Evolutionary conservation across 2,113 vertebrate species (phyloP).

Genomic region (Cottus gobio): DNA sequence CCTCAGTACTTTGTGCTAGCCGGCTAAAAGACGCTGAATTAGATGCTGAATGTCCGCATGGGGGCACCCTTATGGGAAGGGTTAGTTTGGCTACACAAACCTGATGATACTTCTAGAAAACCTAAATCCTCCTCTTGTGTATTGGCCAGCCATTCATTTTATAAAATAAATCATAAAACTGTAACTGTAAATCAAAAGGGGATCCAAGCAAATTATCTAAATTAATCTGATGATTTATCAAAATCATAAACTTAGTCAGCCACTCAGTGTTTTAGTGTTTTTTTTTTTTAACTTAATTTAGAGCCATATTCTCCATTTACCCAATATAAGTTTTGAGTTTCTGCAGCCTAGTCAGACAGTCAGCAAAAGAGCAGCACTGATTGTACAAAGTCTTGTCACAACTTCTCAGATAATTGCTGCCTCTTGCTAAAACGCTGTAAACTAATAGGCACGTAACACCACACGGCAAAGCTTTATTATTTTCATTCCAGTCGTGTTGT

Average conservation of each 20-base stretch:
- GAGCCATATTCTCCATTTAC: neutral
- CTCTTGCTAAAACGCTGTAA: constrained; percentile 25
- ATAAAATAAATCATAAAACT: neutral
- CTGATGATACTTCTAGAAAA: neutral
- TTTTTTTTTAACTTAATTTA: constrained; percentile 1
- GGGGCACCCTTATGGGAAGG: neutral
- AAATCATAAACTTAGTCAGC: neutral
- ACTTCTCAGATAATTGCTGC: constrained; percentile 30
- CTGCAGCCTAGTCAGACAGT: constrained; percentile 17
- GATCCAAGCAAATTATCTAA: neutral
- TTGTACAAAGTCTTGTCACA: constrained; percentile 37
- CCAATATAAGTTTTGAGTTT: neutral
- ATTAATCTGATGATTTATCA: neutral
- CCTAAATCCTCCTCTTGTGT: neutral
- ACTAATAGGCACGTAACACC: constrained; percentile 38
- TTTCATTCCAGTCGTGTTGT: constrained; percentile 41
- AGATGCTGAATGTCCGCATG: neutral
- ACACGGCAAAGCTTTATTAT: constrained; percentile 51
- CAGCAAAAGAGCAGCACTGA: constrained; percentile 30
- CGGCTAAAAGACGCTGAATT: neutral
- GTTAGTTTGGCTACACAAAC: neutral
- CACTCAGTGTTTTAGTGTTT: neutral
- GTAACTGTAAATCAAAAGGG: neutral
- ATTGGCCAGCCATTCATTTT: neutral
- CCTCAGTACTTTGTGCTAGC: neutral